Evolutionary conservation across 2,113 vertebrate species (phyloP), one percentile per base, ranked within the genome.

Genomic region (Formicarius rufipectus): DNA sequence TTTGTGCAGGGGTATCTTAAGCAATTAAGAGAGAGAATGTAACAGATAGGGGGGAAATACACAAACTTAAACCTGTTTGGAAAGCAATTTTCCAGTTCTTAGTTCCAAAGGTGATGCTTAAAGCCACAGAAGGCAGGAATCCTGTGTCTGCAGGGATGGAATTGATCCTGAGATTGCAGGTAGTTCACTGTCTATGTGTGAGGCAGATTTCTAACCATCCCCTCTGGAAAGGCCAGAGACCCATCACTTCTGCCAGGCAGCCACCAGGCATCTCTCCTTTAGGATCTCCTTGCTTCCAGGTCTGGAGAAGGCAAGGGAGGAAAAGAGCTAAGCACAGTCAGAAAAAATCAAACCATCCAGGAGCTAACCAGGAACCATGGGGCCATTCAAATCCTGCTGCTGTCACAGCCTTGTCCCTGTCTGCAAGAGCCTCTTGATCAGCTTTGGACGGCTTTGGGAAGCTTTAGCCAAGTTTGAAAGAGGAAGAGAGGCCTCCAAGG

Each of bases 1-100:
- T 88, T 92, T 82, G 45, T 4, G 7, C 80, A 92, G 62, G 52
- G 79, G 37, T 68, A 63, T 59, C 89, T 73, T 58, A 94, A 96
- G 68, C 71, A 94, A 93, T 87, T 94, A 96, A 95, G 22, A n/a
- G n/a, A n/a, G 35, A 72, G 53, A 76, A 45, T 33, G 33, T 45
- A 71, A 79, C 22, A 75, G 30, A 68, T 37, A 17, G 18, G 9
- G 21, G 2, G 2, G 1, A 55, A 35, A 44, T 31, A 28, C 1
- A 60, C 7, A 17, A 62, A 45, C 28, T 74, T 14, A 74, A 75
- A 82, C 5, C 27, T 6, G 5, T 50, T 63, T 49, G 21, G 14
- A 71, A 72, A 91, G 35, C 14, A 50, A 37, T 53, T 91, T 79
- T 84, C 52, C 42, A 68, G 47, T 68, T 86, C 76, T 76, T 45